Base-by-base conservation (phyloP, 2,113 vertebrate species). In the Nicator chloris region DNA sequence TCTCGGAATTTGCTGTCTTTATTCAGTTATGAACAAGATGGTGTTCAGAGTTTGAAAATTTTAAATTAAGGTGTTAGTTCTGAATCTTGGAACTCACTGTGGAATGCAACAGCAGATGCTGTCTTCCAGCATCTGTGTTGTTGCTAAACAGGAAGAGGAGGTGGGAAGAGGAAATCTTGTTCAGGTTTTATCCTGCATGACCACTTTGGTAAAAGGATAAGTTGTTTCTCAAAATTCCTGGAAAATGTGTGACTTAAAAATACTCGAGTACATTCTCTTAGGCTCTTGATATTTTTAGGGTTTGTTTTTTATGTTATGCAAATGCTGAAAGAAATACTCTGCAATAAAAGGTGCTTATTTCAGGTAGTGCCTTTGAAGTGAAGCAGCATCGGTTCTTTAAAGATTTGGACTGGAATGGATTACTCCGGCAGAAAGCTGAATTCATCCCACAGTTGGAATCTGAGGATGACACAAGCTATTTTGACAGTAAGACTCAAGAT, bases 391-490 rank as follows among this genome's bases (percentile, higher is more conserved):
- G 97, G 3, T 99, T 99, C 98, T 99, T 99, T 94, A 98, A 97
- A 26, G 98, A 98, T 71, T 97, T 99, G 98, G 99, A 99, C 98
- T 99, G 99, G 99, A 99, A 99, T 95, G 98, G 98, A 95, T 98
- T 99, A 73, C 98, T 99, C 91, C 98, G 99, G n/a, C 99, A 99
- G 97, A 99, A 99, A 94, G 99, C 99, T 7, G 99, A 99, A 97
- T 99, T 99, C 97, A 99, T 99, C 94, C 99, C 99, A 19, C 99
- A 99, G 88, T 92, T 99, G 95, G 99, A 99, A 97, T 99, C 99
- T 6, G 99, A 99, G 96, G 99, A 99, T 92, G 99, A 99, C 96
- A 99, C 99, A 77, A 99, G 99, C 96, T 99, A 99, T 97, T 99
- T 99, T 96, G 99, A 99, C 98, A 99, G 99, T 99, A 98, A 98